Evolutionary conservation across 2,888 invertebrate genomes (phyloP).

Genomic region (Dynastes grantii): DNA sequence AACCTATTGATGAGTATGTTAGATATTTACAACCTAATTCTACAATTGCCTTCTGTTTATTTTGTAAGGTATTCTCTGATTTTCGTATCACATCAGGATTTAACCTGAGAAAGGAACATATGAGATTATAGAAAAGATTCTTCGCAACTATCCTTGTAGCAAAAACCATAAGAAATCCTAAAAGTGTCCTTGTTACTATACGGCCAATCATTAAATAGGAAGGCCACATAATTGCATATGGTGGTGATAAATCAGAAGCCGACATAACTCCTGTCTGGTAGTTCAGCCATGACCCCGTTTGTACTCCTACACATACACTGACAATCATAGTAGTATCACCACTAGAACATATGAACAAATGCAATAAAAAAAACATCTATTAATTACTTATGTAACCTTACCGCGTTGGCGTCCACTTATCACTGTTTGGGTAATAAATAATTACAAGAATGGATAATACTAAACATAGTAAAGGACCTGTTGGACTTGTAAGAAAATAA

Average conservation of each 20-base stretch:
- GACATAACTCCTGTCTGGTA: constrained; percentile 83
- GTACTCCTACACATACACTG: constrained; percentile 85
- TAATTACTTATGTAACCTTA: constrained; percentile 63
- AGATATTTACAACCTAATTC: constrained; percentile 90
- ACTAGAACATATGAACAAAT: constrained; percentile 71
- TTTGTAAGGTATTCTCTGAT: constrained; percentile 78
- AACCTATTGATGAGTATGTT: constrained; percentile 85
- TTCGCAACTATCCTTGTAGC: constrained; percentile 81
- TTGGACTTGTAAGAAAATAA: constrained; percentile 78
- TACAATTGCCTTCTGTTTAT: constrained; percentile 82
- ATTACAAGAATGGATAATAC: constrained; percentile 79
- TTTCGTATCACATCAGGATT: constrained; percentile 79
- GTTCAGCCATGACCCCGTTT: constrained; percentile 88
- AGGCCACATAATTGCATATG: constrained; percentile 87
- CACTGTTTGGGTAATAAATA: constrained; percentile 85
- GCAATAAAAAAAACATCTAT: too few relatives aligned
- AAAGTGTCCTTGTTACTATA: constrained; percentile 78
- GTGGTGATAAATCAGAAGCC: constrained; percentile 74
- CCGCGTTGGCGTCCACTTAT: constrained; percentile 93
- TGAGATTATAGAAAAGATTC: constrained; percentile 78
- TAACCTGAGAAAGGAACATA: constrained; percentile 80
- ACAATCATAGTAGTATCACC: constrained; percentile 93
- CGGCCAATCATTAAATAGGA: constrained; percentile 81
- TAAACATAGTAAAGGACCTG: constrained; percentile 78
- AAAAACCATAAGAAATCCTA: constrained; percentile 85